Conservation (phyloP, 2,888 invertebrate species). For the Ceraclea dissimilis region DNA sequence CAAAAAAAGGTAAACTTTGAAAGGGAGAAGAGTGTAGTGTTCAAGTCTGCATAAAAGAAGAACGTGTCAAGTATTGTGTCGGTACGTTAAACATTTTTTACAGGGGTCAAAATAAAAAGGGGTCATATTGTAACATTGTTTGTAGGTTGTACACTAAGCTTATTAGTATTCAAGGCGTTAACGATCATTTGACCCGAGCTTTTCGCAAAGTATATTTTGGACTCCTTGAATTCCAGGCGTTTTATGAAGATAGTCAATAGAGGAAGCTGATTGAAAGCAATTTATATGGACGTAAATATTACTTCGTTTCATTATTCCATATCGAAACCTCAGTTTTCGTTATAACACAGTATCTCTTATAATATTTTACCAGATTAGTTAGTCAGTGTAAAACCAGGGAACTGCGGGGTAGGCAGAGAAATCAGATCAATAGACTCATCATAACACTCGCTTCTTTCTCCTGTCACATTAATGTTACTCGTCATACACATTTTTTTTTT, state of each 20-base stretch:
- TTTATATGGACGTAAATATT: constrained; percentile 6
- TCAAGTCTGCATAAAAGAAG: not conserved
- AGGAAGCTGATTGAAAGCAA: constrained; percentile 8
- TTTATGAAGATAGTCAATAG: constrained; percentile 6
- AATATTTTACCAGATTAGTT: no score
- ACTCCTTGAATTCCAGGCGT: not conserved
- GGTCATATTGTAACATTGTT: not conserved
- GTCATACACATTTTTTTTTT: no score
- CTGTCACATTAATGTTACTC: no score
- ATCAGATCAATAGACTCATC: no score
- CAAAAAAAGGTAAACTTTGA: not conserved
- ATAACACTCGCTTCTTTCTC: no score
- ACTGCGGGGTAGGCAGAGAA: no score
- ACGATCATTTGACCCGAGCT: constrained; percentile 3
- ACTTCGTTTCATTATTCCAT: not conserved
- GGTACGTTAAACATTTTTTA: not conserved
- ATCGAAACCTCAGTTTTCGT: not conserved
- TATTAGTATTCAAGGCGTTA: constrained; percentile 7
- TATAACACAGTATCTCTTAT: no score
- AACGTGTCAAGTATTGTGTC: not conserved
- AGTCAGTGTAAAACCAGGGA: no score
- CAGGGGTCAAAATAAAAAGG: not conserved
- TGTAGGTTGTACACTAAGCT: not conserved
- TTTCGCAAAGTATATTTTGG: not conserved
- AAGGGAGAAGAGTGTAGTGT: not conserved